A percentile compares a stretch with the other conserved stretches of the same genome.
Conservation (phyloP, 2,113 vertebrate genomes). For the Chloebia gouldiae region DNA sequence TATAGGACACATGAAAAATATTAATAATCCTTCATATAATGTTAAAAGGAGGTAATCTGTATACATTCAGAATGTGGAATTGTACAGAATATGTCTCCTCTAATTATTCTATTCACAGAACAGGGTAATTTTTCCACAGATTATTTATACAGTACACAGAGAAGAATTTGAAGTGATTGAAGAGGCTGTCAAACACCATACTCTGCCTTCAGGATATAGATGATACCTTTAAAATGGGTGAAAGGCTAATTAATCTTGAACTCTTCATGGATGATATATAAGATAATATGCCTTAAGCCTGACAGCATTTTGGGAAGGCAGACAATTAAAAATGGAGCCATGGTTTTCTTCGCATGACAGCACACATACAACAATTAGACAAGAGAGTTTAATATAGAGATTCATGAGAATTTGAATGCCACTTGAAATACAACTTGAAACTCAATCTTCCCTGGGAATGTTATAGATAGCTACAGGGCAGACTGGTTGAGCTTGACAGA, state of each 20-base stretch:
- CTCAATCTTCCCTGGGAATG: background rate
- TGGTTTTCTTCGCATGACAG: slow-evolving; percentile 21
- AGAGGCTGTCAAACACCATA: slow-evolving; percentile 36
- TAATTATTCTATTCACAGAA: slow-evolving; percentile 1
- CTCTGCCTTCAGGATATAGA: slow-evolving; percentile 53
- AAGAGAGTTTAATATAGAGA: background rate
- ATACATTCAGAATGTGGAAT: background rate
- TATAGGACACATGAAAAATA: background rate
- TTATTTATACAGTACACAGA: slow-evolving; percentile 53
- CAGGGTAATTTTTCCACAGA: slow-evolving; percentile 11
- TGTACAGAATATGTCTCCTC: background rate
- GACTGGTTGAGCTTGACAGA: background rate
- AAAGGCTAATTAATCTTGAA: slow-evolving; percentile 70
- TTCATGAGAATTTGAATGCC: background rate
- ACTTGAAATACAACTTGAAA: slow-evolving; percentile 16
- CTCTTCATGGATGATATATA: slow-evolving; percentile 16
- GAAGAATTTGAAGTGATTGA: slow-evolving; percentile 56
- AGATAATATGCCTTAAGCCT: slow-evolving; percentile 39
- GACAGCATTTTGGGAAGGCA: slow-evolving; percentile 17
- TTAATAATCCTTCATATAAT: slow-evolving; percentile 6
- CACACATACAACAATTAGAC: background rate
- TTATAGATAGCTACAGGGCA: background rate
- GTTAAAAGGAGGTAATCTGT: background rate
- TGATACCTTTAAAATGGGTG: slow-evolving; percentile 50
- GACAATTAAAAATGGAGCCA: slow-evolving; percentile 3